phyloP scores from a whole-genome alignment of 2,797 vertebrate species.

The Enteromius thamalakanensis region DNA sequence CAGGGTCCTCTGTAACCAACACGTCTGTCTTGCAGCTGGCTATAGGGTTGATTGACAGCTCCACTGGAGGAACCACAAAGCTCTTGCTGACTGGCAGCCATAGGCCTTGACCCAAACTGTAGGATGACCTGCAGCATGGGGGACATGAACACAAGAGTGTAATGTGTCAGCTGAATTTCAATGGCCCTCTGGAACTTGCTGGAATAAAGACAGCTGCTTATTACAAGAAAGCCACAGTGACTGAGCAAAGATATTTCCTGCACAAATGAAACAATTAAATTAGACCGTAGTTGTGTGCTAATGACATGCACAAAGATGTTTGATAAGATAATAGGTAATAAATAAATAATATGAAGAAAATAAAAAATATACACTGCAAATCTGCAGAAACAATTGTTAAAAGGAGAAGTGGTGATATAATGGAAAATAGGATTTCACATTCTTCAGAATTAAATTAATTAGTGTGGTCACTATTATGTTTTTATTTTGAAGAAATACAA shows the following conservation, averaged over 20 bases:
- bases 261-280: neutral
- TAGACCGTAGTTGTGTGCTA: neutral
- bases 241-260: neutral
- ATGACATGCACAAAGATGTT: neutral
- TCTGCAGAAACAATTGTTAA: neutral
- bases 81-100: slow-evolving; percentile 99
- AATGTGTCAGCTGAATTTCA: slow-evolving; percentile 18
- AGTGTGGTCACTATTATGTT: too few relatives aligned
- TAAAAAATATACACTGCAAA: neutral
- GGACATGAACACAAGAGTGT: slow-evolving; percentile 30
- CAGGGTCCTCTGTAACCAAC: slow-evolving; percentile 94
- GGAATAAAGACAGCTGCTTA: neutral
- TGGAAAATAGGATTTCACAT: neutral
- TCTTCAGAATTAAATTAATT: neutral
- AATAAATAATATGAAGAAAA: neutral
- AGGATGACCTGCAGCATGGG: slow-evolving; percentile 80
- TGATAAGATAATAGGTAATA: too few relatives aligned
- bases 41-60: slow-evolving; percentile 96
- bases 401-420: neutral
- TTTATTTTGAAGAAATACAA: too few relatives aligned
- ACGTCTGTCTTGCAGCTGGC: slow-evolving; percentile 99
- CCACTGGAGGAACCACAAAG: slow-evolving; percentile 96
- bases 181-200: neutral
- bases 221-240: neutral
- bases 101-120: slow-evolving; percentile 95